phyloP scores from a whole-genome alignment of 2,888 invertebrate genomes.

The Deroplatys truncata region DNA sequence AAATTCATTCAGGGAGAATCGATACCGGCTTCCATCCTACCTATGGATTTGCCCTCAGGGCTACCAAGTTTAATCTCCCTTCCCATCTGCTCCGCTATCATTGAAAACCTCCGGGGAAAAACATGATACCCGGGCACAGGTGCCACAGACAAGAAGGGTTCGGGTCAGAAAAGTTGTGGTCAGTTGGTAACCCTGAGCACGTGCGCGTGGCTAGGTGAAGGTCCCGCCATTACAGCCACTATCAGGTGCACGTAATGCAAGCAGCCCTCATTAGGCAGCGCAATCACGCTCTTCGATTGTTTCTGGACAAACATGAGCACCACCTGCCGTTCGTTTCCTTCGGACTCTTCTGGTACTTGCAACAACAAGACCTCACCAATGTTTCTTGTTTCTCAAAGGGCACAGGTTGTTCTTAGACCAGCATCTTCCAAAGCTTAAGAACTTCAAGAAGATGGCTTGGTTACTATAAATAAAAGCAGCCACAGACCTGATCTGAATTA shows the following conservation, averaged over 20 bases:
- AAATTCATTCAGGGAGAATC: neutral
- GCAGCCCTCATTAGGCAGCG: conserved; percentile 21
- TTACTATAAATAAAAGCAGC: no score
- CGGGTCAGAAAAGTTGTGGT: neutral
- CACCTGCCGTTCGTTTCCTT: neutral
- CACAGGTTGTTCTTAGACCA: no score
- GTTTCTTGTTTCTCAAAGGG: no score
- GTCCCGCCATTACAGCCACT: conserved; percentile 11
- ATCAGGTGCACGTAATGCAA: conserved; percentile 26
- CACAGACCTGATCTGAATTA: no score
- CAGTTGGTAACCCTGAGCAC: conserved; percentile 9
- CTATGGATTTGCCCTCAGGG: neutral
- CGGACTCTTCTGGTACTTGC: neutral
- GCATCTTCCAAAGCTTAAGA: no score
- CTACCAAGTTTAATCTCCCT: neutral
- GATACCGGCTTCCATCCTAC: neutral
- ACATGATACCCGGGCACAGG: neutral
- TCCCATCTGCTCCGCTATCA: neutral
- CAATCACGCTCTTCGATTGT: conserved; percentile 27
- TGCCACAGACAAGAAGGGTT: neutral
- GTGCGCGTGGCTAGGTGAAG: neutral
- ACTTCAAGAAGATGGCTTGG: no score
- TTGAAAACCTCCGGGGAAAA: neutral
- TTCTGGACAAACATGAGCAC: conserved; percentile 6
- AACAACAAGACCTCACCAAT: neutral